A percentile compares a stretch with the other conserved stretches of the same genome.
Conservation (phyloP, 2,113 vertebrate genomes). For the Melanocharis versteri region DNA sequence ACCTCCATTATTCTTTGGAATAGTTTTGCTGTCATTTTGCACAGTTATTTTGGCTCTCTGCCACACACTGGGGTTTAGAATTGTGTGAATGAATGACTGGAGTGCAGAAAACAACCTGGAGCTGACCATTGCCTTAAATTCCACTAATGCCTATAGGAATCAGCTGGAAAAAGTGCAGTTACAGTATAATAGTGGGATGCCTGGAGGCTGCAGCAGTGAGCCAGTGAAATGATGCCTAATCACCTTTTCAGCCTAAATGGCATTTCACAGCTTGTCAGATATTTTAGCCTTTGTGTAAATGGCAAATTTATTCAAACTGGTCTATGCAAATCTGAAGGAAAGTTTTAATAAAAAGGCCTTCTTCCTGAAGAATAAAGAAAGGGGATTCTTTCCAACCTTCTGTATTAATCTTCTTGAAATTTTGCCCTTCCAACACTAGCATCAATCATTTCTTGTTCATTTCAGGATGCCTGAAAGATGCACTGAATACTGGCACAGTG, state of each 20-base stretch:
- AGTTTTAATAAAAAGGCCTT: not conserved
- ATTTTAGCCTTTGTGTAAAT: not conserved
- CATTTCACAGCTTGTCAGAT: constrained; percentile 9
- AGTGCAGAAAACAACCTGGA: not conserved
- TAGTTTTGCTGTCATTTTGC: not conserved
- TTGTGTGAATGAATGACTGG: not conserved
- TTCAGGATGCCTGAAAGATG: not conserved
- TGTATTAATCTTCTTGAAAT: not conserved
- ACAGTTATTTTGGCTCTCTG: not conserved
- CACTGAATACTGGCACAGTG: not conserved
- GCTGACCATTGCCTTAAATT: not conserved
- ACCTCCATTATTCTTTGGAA: not conserved
- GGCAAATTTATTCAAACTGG: not conserved
- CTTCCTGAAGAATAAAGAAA: not conserved
- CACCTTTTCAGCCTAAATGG: not conserved
- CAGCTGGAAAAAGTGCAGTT: not conserved
- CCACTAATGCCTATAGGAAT: not conserved
- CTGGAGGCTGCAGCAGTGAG: not conserved
- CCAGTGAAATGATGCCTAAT: not conserved
- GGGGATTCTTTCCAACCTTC: not conserved
- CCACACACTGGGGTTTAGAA: not conserved
- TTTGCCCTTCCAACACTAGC: not conserved
- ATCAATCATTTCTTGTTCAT: not conserved
- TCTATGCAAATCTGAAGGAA: not conserved
- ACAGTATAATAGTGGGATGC: not conserved